Percentiles rank a stretch among this genome's conserved stretches.
These are phyloP conservation scores for Copidosoma floridanum DNA, from an alignment of 1,140 invertebrate genomes.

Conservation along the genomic window DNA sequence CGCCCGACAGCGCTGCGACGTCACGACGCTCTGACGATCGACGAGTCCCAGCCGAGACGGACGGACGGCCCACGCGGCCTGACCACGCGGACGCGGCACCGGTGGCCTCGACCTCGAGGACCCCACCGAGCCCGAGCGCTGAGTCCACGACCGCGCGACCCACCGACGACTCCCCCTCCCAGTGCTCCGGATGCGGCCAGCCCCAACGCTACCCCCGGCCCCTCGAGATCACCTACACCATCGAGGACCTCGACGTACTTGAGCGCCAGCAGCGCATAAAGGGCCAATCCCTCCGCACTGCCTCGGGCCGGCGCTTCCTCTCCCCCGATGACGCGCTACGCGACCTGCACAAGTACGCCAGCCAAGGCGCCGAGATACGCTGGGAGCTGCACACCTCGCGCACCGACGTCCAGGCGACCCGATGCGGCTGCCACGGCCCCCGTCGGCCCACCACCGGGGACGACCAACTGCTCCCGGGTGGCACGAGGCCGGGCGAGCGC, in stretches of 20 bases:
- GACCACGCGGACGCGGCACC: conserved; percentile 44
- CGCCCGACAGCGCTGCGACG: conserved; percentile 52
- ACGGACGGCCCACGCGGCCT: conserved; percentile 50
- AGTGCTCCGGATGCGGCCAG: conserved; percentile 43
- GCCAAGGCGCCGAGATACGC: conserved; percentile 47
- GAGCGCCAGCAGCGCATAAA: conserved; percentile 42
- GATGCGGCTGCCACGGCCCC: conserved; percentile 29
- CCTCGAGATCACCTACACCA: conserved; percentile 48
- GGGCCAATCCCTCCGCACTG: conserved; percentile 37
- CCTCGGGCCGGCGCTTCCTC: conserved; percentile 48
- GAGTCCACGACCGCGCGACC: conserved; percentile 28
- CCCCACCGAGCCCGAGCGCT: not conserved
- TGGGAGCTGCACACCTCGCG: conserved; percentile 51
- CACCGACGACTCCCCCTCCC: conserved; percentile 19
- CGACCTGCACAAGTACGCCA: conserved; percentile 41
- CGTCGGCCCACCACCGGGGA: conserved; percentile 29
- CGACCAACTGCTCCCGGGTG: conserved; percentile 40
- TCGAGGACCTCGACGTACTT: conserved; percentile 52
- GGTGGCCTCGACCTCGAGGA: conserved; percentile 38
- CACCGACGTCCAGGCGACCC: conserved; percentile 48
- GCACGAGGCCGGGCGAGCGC: no score
- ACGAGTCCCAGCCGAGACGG: conserved; percentile 32
- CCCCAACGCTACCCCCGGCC: conserved; percentile 39
- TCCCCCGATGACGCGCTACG: conserved; percentile 50
- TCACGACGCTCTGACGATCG: conserved; percentile 55